phyloP scores from a whole-genome alignment of 2,888 invertebrate genomes.

The Embidobia sp. region DNA sequence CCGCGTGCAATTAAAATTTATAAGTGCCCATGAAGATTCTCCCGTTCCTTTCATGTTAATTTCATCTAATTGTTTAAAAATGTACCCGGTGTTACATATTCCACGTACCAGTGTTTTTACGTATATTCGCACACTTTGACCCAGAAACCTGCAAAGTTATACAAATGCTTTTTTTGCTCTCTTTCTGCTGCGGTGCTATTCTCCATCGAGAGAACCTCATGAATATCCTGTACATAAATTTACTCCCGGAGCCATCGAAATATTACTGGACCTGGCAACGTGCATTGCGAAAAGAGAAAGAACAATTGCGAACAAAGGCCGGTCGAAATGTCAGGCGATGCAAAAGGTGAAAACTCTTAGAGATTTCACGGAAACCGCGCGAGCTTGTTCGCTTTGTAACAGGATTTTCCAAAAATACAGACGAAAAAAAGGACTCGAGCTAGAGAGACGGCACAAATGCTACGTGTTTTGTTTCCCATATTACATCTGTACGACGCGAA shows the following conservation, averaged over 20 bases:
- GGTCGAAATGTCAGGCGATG: slow-evolving; percentile 39
- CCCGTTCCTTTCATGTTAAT: slow-evolving; percentile 7
- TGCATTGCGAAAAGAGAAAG: slow-evolving; percentile 46
- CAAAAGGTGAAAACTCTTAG: slow-evolving; percentile 46
- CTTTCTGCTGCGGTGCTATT: slow-evolving; percentile 54
- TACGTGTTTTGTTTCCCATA: slow-evolving; percentile 8
- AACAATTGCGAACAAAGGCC: slow-evolving; percentile 60
- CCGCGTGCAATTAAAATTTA: too few species aligned
- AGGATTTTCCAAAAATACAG: slow-evolving; percentile 25
- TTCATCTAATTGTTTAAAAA: slow-evolving; percentile 40
- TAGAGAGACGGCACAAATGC: not conserved
- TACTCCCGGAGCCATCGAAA: slow-evolving; percentile 64
- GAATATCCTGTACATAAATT: slow-evolving; percentile 70
- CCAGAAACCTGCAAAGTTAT: slow-evolving; percentile 63
- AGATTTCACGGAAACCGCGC: slow-evolving; percentile 32
- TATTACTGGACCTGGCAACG: slow-evolving; percentile 66
- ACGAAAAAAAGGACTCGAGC: slow-evolving; percentile 33
- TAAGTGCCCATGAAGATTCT: not conserved
- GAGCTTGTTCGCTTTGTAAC: slow-evolving; percentile 30
- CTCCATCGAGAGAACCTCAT: slow-evolving; percentile 64
- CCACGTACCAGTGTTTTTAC: slow-evolving; percentile 33
- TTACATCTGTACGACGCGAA: not conserved
- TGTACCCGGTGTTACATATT: slow-evolving; percentile 24
- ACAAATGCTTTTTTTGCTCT: slow-evolving; percentile 50
- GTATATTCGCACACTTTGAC: slow-evolving; percentile 45